Evolutionary conservation across 2,113 vertebrate species (phyloP).

Genomic region (Chamaetylas fuelleborni): DNA sequence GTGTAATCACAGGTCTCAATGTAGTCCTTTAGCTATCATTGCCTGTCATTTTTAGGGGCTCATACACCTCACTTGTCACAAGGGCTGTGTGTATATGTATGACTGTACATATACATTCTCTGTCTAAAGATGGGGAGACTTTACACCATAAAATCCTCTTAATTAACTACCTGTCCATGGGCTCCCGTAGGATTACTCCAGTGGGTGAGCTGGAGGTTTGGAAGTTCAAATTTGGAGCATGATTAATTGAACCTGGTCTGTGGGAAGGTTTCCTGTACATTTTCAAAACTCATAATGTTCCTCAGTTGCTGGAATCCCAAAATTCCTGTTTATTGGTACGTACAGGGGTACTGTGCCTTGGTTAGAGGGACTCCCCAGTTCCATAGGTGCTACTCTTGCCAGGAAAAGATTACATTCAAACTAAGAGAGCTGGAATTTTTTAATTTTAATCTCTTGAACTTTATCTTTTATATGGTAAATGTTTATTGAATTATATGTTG

Average conservation of each 20-base stretch:
- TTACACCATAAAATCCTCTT: background rate
- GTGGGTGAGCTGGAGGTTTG: background rate
- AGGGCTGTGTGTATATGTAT: background rate
- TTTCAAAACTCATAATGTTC: background rate
- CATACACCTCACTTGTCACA: background rate
- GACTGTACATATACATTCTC: background rate
- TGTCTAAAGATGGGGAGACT: background rate
- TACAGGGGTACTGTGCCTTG: background rate
- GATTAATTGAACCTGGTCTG: background rate
- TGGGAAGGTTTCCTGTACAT: background rate
- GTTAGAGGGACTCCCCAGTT: background rate
- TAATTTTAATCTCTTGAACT: constrained; percentile 1
- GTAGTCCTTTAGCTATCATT: background rate
- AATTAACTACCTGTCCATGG: background rate
- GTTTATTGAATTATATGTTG: constrained; percentile 33
- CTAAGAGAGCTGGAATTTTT: constrained; percentile 20
- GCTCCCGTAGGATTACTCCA: background rate
- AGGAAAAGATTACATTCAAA: background rate
- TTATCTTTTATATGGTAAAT: constrained; percentile 37
- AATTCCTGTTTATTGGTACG: background rate
- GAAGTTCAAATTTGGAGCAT: background rate
- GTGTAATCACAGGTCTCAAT: background rate
- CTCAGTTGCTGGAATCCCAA: fast-evolving
- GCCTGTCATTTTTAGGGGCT: background rate
- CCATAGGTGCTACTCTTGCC: background rate